phyloP scores from a whole-genome alignment of 2,888 invertebrate genomes.

The Drosophila neonasuta region DNA sequence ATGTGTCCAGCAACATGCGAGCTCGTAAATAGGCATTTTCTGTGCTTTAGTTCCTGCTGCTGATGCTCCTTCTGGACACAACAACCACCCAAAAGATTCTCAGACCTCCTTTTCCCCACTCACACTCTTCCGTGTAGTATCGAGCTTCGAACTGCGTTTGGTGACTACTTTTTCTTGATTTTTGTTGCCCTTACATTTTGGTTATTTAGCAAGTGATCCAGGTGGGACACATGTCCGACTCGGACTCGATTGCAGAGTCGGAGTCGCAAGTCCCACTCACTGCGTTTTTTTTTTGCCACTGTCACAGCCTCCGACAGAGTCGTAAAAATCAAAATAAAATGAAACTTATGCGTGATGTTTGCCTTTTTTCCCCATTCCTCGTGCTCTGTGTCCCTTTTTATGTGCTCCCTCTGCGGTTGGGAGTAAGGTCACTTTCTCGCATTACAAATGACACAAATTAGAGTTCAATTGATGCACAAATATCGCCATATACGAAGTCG shows the following conservation, averaged over 20 bases:
- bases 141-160: constrained; percentile 40
- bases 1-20: constrained; percentile 77
- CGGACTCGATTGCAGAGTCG: background rate
- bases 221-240: constrained; percentile 72
- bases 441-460: constrained; percentile 54
- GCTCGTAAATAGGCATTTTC: constrained; percentile 81
- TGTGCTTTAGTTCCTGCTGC: constrained; percentile 62
- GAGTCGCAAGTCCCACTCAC: background rate
- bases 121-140: constrained; percentile 11
- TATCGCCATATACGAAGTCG: constrained; percentile 1
- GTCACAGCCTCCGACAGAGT: constrained; percentile 55
- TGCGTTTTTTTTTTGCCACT: constrained; percentile 28
- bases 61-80: constrained; percentile 35
- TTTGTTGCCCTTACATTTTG: constrained; percentile 58
- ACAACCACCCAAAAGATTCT: constrained; percentile 16
- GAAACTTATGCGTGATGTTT: constrained; percentile 79
- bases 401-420: constrained; percentile 21
- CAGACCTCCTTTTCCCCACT: background rate
- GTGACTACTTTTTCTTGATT: constrained; percentile 56
- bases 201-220: constrained; percentile 79
- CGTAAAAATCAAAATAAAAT: constrained; percentile 81
- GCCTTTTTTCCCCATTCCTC: constrained; percentile 39
- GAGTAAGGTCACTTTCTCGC: constrained; percentile 26
- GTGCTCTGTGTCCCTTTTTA: constrained; percentile 15
- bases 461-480: constrained; percentile 26